Evolutionary conservation across 2,888 invertebrate genomes (phyloP), one percentile per base, ranked within the genome.

Genomic region (Cryptus viduatorius): DNA sequence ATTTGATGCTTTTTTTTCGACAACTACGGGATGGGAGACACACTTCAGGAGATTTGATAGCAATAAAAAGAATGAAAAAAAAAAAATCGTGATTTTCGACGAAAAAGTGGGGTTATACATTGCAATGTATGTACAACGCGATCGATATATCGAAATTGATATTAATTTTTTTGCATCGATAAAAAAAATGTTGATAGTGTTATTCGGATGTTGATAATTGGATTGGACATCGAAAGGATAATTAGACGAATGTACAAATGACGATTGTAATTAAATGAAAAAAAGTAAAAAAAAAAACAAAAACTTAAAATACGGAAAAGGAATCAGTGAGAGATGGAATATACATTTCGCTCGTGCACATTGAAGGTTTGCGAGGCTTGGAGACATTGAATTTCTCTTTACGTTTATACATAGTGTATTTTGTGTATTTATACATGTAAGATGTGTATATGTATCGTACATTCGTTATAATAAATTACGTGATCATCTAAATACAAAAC

Each of bases 341-440:
- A 77, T 84, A 83, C 69, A 78, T 80, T 84, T 84, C 76, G 76
- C 82, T 84, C 86, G 85, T 87, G 85, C 73, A 84, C 86, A 86
- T 84, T 83, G 84, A 81, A 83, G 82, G 79, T 84, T 80, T 73
- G 53, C 64, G 75, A 81, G 68, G 65, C 50, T 72, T 80, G 73
- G 37, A 37, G 29, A 73, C 65, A 73, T 67, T 48, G 14, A 46
- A 65, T 79, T 56, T 72, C 56, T 65, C 64, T 56, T 72, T 79
- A 79, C 69, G 67, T 46, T 48, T 53, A 31, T 44, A 48, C 67
- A 72, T 12, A 29, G 65, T 67, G 5, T 44, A 50, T 14, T 65
- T 48, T 37, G 50, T 75, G 19, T 31, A 61, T 53, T 16, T 44
- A 24, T 50, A 61, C 16, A 42, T 65, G 46, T 37, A 53, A 19